Evolutionary conservation across 92 coral and sea anemone species (phyloP), one percentile per base, ranked within the genome.

Genomic region (Siderastrea radians): DNA sequence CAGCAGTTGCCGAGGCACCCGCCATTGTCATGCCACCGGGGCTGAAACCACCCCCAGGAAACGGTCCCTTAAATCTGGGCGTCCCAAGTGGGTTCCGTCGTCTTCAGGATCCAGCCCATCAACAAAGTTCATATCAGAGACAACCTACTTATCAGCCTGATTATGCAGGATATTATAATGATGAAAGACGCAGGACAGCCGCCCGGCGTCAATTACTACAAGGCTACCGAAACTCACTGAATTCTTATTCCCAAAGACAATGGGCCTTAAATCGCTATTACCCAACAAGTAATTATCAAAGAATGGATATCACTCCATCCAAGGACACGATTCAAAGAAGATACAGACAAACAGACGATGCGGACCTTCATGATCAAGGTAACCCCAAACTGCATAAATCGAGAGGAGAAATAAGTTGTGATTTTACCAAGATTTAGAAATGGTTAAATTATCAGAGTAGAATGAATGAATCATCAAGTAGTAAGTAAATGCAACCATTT

Each of bases 21-120:
- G 87, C 72, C n/a, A 58, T 88, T 51, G 53, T 81, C n/a, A 72
- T 86, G 80, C 88, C 93, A 17, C 95, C 95, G n/a, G 95, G 93
- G 49, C 49, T 75, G 11, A 80, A 38, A 51, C 93, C 90, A 79
- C 88, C 91, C 0, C 80, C 70, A 43, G 72, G 6, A n/a, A 49
- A 49, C 6, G 59, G 80, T 26, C 64, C 70, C 43, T 3, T 50
- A 5, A 52, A 19, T 60, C 62, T 63, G 10, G 74, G 9, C 50
- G 49, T 72, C 9, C 15, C 38, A 14, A 16, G 26, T 12, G 81
- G 64, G 13, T 13, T 9, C 16, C 80, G 72, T 7, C 72, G 72
- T 6, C 52, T 73, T 43, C 49, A 52, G 13, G 43, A 63, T 60
- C 73, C 80, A 49, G 6, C 73, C 61, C 59, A 44, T 8, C 80